These are phyloP conservation scores for Elephantulus edwardii DNA, from an alignment of 2,113 vertebrate genomes.

Conservation along the genomic window DNA sequence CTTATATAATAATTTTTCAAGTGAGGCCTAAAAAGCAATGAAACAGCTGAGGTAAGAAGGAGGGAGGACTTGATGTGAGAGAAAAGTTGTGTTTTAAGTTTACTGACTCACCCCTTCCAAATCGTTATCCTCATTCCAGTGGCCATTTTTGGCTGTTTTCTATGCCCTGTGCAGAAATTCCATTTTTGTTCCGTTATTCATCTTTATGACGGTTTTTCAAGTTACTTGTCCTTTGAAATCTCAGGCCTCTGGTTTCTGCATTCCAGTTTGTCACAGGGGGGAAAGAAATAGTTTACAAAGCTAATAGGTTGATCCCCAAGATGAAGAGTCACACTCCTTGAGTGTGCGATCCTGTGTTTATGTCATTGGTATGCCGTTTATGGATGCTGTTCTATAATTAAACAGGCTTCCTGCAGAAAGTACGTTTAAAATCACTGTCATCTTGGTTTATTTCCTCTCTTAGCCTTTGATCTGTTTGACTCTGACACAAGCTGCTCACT, in stretches of 20 bases:
- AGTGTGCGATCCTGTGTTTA: conserved; percentile 48
- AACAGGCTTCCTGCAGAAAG: conserved; percentile 48
- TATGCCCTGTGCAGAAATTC: conserved; percentile 34
- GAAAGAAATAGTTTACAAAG: not conserved
- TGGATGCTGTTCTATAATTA: conserved; percentile 60
- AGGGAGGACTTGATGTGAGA: not conserved
- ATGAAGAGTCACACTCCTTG: conserved; percentile 13
- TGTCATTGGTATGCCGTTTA: conserved; percentile 34
- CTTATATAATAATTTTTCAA: not conserved
- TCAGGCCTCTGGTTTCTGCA: not conserved
- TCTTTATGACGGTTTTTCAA: conserved; percentile 50
- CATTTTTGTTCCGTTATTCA: conserved; percentile 50
- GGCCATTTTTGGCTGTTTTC: conserved; percentile 39
- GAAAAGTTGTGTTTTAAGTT: not conserved
- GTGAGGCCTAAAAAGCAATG: not conserved
- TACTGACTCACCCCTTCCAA: not conserved
- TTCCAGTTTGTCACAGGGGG: not conserved
- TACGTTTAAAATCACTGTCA: conserved; percentile 68
- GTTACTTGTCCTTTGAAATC: conserved; percentile 35
- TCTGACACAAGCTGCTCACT: conserved; percentile 64
- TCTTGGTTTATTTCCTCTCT: conserved; percentile 71
- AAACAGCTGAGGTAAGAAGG: not conserved
- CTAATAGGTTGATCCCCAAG: not conserved
- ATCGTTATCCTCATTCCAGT: not conserved
- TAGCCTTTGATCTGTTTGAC: conserved; percentile 72